Base-by-base conservation (phyloP, 2,113 vertebrate genomes). In the Sapayoa aenigma region DNA sequence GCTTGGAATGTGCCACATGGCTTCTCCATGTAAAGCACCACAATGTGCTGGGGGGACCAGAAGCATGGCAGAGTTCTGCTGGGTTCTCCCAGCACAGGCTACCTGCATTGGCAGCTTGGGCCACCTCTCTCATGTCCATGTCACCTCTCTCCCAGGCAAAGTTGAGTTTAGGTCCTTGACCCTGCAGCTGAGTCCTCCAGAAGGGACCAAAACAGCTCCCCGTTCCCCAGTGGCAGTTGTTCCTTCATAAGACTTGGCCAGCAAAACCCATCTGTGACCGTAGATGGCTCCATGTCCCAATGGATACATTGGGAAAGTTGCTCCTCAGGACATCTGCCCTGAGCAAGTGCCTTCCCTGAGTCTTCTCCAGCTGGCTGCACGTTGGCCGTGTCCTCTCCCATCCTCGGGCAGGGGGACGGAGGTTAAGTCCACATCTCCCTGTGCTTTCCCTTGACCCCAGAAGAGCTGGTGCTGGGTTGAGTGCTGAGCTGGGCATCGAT, bases 381-480 rank as follows among this genome's bases (percentile, higher is more conserved):
- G 0, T 83, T 65, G 81, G 44, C 75, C 2, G 3, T 90, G 63
- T 80, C 41, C 93, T 86, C 88, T 96, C 72, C 85, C 72, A 75
- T 47, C 65, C 72, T 35, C 0, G 0, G 44, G 50, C 63, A 27
- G 46, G 56, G 56, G 52, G 37, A 89, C 6, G 9, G 82, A 96
- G 90, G 90, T 87, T 93, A 93, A 93, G 92, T 96, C 73, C 80
- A 94, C 96, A 95, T 80, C 22, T 88, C 35, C 67, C 76, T 35
- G 63, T 20, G 67, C 68, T 86, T 90, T 96, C 79, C 76, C 93
- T 95, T 0, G 84, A 94, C 84, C 78, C 84, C 75, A 90, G 84
- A 82, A 58, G 72, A 90, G 88, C 76, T 85, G 93, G 84, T 89
- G 72, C 93, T 94, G 17, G 31, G 93, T 88, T 39, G 25, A 69